Evolutionary conservation across 2,888 invertebrate species (phyloP), one percentile per base, ranked within the genome.

Genomic region (Microchrysa polita): DNA sequence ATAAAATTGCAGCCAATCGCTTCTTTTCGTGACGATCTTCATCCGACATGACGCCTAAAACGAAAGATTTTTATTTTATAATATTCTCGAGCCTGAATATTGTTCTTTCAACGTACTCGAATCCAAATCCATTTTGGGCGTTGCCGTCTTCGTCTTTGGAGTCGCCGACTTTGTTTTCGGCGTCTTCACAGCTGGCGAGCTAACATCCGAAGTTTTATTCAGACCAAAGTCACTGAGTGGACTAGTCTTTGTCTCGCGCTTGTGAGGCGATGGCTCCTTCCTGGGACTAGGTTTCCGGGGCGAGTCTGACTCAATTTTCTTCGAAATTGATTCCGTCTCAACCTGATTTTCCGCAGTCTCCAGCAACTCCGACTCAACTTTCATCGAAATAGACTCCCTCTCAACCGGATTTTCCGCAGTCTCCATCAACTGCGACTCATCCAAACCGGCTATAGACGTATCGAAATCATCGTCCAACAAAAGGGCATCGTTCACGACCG

Each of bases 11-110:
- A 0, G 89, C 87, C 77, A 90, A 86, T 73, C 89, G 88, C 80
- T 88, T 91, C 60, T 90, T 90, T 79, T 92, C 91, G 81, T 89
- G 87, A 18, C 88, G 87, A 77, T 92, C 91, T 82, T 92, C 90
- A 83, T 91, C 92, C 20, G 81, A 78, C 0, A 84, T 34, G 1
- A 83, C 79, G 75, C 81, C 81, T 81, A 9, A 5, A 77, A 73
- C 55, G 40, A 69, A 20, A 59, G 27, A 34, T 5, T 34, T 7
- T 5, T 20, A 2, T 48, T 72, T 27, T 4, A 48, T 48, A 42
- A 42, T 42, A 69, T 34, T 44, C 1, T 53, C 16, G 27, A 16
- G n/a, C 27, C 18, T 20, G 44, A 53, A 61, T 16, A 16, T 34
- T 67, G 12, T 7, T 12, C 14, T n/a, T n/a, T n/a, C 14, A n/a